phyloP scores from a whole-genome alignment of 1,140 invertebrate genomes.

The Lamellibrachia luymesi region DNA sequence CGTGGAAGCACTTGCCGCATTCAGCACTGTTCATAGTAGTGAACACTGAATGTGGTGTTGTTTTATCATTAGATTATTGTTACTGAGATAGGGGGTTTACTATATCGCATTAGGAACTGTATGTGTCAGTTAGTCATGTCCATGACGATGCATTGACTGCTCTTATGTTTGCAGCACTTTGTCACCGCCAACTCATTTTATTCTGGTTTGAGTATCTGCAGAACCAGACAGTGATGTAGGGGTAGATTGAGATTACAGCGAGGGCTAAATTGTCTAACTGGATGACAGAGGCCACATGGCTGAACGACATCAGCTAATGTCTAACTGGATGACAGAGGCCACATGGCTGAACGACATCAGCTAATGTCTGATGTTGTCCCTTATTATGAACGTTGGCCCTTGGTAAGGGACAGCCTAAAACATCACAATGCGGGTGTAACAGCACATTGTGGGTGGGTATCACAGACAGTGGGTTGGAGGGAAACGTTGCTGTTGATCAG shows the following conservation, averaged over 20 bases:
- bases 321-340: too few species aligned
- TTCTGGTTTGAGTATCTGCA: not conserved
- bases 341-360: not conserved
- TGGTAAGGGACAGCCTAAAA: not conserved
- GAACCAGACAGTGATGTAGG: not conserved
- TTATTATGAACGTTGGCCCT: not conserved
- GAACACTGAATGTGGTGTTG: not conserved
- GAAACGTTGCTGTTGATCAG: not conserved
- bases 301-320: not conserved
- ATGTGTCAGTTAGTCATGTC: not conserved
- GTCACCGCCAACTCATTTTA: not conserved
- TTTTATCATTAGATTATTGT: not conserved
- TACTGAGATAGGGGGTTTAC: not conserved
- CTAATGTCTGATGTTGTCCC: not conserved
- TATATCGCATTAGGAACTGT: not conserved
- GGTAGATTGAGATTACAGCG: not conserved
- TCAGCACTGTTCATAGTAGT: not conserved
- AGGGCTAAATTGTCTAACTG: not conserved
- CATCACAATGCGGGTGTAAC: not conserved
- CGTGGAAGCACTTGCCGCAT: not conserved
- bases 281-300: not conserved
- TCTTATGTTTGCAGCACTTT: not conserved
- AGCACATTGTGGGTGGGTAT: not conserved
- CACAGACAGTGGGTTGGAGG: not conserved
- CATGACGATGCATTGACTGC: not conserved